A percentile compares a stretch with the other conserved stretches of the same genome.
These are phyloP conservation scores for Eulemur macaco DNA, from an alignment of 2,113 vertebrate genomes.

Conservation along the genomic window DNA sequence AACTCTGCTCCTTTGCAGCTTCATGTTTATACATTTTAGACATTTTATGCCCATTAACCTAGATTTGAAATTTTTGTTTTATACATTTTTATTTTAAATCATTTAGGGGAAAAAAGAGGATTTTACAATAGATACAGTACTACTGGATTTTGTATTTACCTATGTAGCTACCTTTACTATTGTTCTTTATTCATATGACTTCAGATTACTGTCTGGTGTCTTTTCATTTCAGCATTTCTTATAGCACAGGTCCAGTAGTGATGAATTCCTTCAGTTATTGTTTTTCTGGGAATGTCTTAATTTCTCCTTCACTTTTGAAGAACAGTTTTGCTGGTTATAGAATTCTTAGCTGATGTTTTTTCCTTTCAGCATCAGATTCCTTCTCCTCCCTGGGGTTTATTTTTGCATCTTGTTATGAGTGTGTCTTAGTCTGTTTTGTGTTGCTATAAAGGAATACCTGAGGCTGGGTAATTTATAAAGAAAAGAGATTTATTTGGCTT, in stretches of 20 bases:
- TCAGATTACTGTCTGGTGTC: not conserved
- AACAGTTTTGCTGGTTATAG: not conserved
- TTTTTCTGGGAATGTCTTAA: not conserved
- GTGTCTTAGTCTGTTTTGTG: too few relatives aligned
- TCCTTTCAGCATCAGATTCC: not conserved
- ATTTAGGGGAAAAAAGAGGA: not conserved
- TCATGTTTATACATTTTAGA: not conserved
- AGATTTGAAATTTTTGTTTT: conserved; percentile 17
- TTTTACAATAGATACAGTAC: not conserved
- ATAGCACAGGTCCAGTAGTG: not conserved
- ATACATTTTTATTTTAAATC: conserved; percentile 7
- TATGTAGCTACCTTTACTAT: not conserved
- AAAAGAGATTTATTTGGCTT: too few relatives aligned
- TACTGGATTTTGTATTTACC: not conserved
- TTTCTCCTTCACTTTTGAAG: not conserved
- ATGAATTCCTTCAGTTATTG: not conserved
- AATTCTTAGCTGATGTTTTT: not conserved
- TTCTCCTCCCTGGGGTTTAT: not conserved
- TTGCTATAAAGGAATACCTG: too few relatives aligned
- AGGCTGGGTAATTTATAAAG: too few relatives aligned
- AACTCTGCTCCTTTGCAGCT: not conserved
- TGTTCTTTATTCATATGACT: not conserved
- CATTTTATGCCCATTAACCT: not conserved
- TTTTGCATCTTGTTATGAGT: not conserved
- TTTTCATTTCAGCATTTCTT: not conserved